Conservation (phyloP, 2,113 vertebrate genomes). For the Cariama cristata region DNA sequence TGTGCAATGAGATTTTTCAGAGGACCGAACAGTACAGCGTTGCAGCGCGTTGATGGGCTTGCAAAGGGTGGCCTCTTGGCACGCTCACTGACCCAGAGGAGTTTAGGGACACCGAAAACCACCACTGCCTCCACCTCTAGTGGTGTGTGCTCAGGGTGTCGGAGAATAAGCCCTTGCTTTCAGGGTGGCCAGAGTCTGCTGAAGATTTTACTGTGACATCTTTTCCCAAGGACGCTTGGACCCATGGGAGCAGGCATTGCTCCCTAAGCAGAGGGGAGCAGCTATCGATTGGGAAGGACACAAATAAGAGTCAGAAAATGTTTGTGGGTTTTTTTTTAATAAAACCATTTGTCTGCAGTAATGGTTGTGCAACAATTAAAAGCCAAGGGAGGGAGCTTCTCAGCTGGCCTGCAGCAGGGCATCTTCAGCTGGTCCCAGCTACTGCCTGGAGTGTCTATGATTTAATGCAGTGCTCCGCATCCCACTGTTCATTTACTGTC, state of each 20-base stretch:
- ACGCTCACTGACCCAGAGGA: background rate
- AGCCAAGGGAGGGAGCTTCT: background rate
- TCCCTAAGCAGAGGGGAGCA: background rate
- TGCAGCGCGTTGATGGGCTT: accelerated
- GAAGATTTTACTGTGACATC: background rate
- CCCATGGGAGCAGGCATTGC: background rate
- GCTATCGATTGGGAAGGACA: background rate
- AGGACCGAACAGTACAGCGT: accelerated
- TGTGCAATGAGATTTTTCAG: background rate
- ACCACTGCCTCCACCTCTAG: background rate
- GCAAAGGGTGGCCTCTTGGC: background rate
- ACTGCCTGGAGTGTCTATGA: background rate
- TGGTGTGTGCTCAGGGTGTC: background rate
- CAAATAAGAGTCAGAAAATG: background rate
- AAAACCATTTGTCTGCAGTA: background rate
- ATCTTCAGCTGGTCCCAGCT: background rate
- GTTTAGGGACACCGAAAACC: background rate
- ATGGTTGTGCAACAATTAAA: background rate
- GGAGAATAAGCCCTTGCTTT: background rate
- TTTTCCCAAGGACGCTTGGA: background rate
- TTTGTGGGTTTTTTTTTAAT: background rate
- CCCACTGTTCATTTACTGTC: background rate
- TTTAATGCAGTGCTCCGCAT: background rate
- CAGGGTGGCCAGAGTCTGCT: background rate
- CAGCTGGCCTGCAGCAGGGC: background rate